Percentiles rank a stretch among this genome's conserved stretches.
Conservation (phyloP, 2,888 invertebrate genomes). For the Drosophila barbarae region DNA sequence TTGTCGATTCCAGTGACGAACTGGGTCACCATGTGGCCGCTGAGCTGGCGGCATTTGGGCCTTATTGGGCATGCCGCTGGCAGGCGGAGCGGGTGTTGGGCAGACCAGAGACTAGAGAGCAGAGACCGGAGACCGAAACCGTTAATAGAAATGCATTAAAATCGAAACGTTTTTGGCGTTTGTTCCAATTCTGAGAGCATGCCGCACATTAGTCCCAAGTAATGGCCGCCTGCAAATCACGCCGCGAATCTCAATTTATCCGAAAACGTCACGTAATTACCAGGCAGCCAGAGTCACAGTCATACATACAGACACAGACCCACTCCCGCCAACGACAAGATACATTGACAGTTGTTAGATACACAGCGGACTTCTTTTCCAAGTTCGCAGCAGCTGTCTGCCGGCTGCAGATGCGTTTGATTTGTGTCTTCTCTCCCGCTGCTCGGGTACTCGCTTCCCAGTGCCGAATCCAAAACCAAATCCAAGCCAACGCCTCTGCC, state of each 20-base stretch:
- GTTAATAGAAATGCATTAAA: constrained; percentile 74
- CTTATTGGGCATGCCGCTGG: constrained; percentile 19
- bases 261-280: constrained; percentile 75
- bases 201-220: constrained; percentile 67
- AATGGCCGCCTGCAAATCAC: constrained; percentile 61
- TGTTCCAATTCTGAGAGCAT: constrained; percentile 72
- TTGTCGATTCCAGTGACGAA: constrained; percentile 70
- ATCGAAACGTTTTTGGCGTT: constrained; percentile 50
- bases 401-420: constrained; percentile 71
- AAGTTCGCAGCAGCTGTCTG: constrained; percentile 66
- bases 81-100: constrained; percentile 5
- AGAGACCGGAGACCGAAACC: constrained; percentile 40
- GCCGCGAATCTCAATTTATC: constrained; percentile 67
- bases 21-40: constrained; percentile 63
- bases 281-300: constrained; percentile 41
- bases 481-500: constrained; percentile 16
- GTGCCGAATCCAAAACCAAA: neutral
- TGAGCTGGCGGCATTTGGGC: constrained; percentile 17
- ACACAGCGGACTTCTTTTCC: constrained; percentile 47
- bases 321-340: constrained; percentile 48
- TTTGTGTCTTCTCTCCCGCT: constrained; percentile 58
- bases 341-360: constrained; percentile 40
- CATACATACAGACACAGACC: neutral
- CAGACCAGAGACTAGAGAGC: neutral
- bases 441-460: constrained; percentile 5